Conservation (phyloP, 2,888 invertebrate genomes). For the Rutpela maculata region DNA sequence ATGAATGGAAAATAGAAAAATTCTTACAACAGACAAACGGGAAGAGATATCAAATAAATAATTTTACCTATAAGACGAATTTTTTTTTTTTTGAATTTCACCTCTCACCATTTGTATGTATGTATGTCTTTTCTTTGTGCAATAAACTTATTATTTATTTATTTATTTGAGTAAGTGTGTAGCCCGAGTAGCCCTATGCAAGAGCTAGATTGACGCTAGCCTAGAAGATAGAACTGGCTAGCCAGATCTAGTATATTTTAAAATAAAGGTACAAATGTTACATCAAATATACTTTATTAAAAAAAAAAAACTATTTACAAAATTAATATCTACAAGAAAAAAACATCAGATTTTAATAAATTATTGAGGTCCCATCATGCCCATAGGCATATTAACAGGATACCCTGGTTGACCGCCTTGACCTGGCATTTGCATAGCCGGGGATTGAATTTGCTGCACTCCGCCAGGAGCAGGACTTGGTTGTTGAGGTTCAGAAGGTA, state of each 20-base stretch:
- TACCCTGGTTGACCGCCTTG: conserved; percentile 72
- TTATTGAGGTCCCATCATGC: conserved; percentile 68
- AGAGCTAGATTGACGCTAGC: too few species aligned
- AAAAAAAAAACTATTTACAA: conserved; percentile 11
- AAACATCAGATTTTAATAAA: conserved; percentile 27
- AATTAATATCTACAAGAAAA: conserved; percentile 5
- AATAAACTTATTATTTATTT: too few species aligned
- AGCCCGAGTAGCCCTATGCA: too few species aligned
- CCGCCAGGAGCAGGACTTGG: conserved; percentile 71
- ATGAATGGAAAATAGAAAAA: too few species aligned
- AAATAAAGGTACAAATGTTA: not conserved
- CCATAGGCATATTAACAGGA: conserved; percentile 72
- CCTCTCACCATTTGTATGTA: too few species aligned
- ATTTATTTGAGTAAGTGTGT: too few species aligned
- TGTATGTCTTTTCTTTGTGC: too few species aligned
- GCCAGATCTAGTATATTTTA: not conserved
- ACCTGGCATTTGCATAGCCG: conserved; percentile 78
- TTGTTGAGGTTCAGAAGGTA: conserved; percentile 86
- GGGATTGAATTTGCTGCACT: conserved; percentile 74
- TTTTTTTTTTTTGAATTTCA: too few species aligned
- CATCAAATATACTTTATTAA: conserved; percentile 10
- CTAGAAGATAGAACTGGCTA: too few species aligned
- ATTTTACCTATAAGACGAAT: too few species aligned
- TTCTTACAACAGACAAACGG: too few species aligned
- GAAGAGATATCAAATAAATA: too few species aligned